Conservation (phyloP, 2,888 invertebrate species). For the Lithodes maja region DNA sequence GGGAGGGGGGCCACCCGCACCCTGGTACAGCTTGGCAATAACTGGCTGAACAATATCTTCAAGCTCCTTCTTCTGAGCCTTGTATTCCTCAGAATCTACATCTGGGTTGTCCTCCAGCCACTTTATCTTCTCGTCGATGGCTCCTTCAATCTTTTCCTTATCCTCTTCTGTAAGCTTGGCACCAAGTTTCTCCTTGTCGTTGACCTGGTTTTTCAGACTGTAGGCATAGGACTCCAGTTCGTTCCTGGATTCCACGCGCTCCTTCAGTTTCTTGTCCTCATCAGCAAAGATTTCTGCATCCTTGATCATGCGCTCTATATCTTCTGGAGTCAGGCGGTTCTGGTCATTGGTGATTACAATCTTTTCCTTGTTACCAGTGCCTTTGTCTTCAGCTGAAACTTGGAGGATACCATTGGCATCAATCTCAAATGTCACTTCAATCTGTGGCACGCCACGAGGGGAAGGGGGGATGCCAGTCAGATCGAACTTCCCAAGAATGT, state of each 20-base stretch:
- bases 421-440: conserved; percentile 95
- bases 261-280: conserved; percentile 97
- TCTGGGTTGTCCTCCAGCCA: conserved; percentile 98
- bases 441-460: conserved; percentile 93
- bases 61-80: conserved; percentile 94
- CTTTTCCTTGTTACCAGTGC: conserved; percentile 86
- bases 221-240: conserved; percentile 98
- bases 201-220: conserved; percentile 96
- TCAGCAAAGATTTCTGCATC: conserved; percentile 99
- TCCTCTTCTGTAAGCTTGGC: conserved; percentile 91
- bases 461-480: conserved; percentile 97
- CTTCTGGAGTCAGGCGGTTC: conserved; percentile 96
- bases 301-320: conserved; percentile 99
- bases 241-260: conserved; percentile 96
- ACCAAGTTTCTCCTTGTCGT: conserved; percentile 97
- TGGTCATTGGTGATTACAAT: conserved; percentile 98
- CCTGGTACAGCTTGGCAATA: conserved; percentile 96
- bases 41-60: conserved; percentile 98
- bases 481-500: conserved; percentile 98
- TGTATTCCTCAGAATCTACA: conserved; percentile 92
- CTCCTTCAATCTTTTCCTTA: conserved; percentile 93
- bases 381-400: conserved; percentile 99
- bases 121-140: conserved; percentile 97
- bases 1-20: conserved; percentile 81
- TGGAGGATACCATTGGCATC: conserved; percentile 95